Evolutionary conservation across 2,888 invertebrate genomes (phyloP), one percentile per base, ranked within the genome.

Genomic region (Hyposoter dolosus): DNA sequence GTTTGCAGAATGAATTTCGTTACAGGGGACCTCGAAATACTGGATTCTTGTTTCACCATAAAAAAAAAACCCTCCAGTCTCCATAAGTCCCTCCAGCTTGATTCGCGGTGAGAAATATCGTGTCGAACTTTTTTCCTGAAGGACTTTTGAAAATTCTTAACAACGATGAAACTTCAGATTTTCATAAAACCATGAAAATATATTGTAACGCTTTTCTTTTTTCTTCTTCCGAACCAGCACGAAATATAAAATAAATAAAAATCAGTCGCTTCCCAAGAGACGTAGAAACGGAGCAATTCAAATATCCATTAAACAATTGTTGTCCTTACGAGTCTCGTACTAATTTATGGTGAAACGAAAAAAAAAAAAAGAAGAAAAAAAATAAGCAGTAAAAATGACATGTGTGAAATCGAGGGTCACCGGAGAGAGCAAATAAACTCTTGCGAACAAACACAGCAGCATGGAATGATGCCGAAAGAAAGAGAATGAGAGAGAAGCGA

Each of bases 391-490:
- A 15, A 60, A 60, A 28, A 60, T 60, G 5, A 28, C 28, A 23
- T 71, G 45, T 63, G 47, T 74, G 74, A 79, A 74, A 50, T 28
- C 28, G 45, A 47, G 71, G 32, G 50, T 71, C 71, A 50, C 50
- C 28, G 19, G n/a, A 47, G 40, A 32, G 35, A 56, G 53, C 72
- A 53, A 53, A 53, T 72, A 72, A 72, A 72, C 53, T 72, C 40
- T 23, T 9, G 35, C 40, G 63, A 43, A 40, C 75, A 69, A 71
- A 69, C 75, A 66, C 35, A 78, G 68, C 79, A 83, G 69, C 74
- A 68, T 69, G 77, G 68, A 68, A 77, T 50, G 19, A 65, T 47
- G 76, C 28, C n/a, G 63, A 43, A 45, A 17, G 23, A 74, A 15
- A 23, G 74, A 56, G 56, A 19, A 40, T 15, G 45, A 35, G 53